Conservation (phyloP, 2,888 invertebrate genomes). For the Leptarthrus brevirostris region DNA sequence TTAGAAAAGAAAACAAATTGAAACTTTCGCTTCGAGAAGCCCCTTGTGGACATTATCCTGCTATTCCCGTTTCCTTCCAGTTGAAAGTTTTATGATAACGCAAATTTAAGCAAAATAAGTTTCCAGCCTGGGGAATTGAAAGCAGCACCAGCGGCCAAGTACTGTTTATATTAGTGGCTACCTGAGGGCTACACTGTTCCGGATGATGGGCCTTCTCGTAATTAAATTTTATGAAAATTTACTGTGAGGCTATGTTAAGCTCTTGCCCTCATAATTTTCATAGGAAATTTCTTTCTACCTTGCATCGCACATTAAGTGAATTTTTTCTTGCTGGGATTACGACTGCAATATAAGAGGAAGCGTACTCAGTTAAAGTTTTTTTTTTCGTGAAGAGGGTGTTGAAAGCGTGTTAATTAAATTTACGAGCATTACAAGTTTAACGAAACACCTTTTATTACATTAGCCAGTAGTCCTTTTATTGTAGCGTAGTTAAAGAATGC, state of each 20-base stretch:
- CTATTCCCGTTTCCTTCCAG: neutral
- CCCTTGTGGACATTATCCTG: slow-evolving; percentile 18
- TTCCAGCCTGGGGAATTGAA: neutral
- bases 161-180: slow-evolving; percentile 29
- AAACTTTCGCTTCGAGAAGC: neutral
- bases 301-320: neutral
- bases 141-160: neutral
- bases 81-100: slow-evolving; percentile 29
- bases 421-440: too few species aligned
- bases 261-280: slow-evolving; percentile 2
- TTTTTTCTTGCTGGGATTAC: neutral
- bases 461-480: too few species aligned
- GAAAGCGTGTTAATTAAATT: too few species aligned
- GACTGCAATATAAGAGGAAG: neutral
- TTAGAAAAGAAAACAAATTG: slow-evolving; percentile 23
- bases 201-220: slow-evolving; percentile 10
- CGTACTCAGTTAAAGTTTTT: slow-evolving; percentile 8
- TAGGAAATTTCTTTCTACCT: slow-evolving; percentile 3
- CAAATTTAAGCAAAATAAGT: slow-evolving; percentile 2
- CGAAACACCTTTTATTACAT: too few species aligned
- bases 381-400: neutral
- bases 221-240: slow-evolving; percentile 33
- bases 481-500: too few species aligned
- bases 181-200: slow-evolving; percentile 9
- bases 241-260: slow-evolving; percentile 21